These are phyloP conservation scores for Gila orcuttii DNA, from an alignment of 2,113 vertebrate genomes.

Conservation along the genomic window DNA sequence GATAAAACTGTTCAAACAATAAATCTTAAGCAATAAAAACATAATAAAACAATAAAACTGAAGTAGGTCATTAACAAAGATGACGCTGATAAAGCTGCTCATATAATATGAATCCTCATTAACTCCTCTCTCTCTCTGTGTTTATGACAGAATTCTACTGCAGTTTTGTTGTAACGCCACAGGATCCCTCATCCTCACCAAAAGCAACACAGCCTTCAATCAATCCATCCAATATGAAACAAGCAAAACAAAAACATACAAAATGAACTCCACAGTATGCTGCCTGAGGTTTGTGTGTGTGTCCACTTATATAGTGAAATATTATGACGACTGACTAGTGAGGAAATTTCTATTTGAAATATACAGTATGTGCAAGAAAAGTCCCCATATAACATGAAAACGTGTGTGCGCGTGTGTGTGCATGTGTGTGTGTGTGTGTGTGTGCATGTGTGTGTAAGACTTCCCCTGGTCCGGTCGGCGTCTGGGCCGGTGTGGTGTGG, in stretches of 20 bases:
- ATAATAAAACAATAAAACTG: too few relatives aligned
- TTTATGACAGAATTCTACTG: not conserved
- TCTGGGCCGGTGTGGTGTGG: slow-evolving; percentile 76
- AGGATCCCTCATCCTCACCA: not conserved
- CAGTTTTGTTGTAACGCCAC: slow-evolving; percentile 3
- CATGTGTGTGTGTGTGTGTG: not conserved
- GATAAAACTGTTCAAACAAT: not conserved
- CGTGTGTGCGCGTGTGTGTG: not conserved
- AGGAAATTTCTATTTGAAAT: too few relatives aligned
- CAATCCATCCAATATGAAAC: not conserved
- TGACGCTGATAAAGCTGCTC: not conserved
- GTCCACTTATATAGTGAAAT: not conserved
- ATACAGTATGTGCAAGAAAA: too few relatives aligned
- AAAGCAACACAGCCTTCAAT: not conserved
- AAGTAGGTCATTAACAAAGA: not conserved
- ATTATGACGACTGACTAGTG: too few relatives aligned
- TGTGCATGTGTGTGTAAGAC: not conserved
- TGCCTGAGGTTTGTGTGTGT: not conserved
- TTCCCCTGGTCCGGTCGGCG: not conserved
- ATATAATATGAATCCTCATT: not conserved
- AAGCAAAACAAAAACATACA: not conserved
- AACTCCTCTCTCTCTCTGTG: not conserved
- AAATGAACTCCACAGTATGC: not conserved
- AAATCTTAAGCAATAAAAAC: too few relatives aligned
- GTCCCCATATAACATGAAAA: too few relatives aligned